Evolutionary conservation across 2,888 invertebrate genomes (phyloP).

Genomic region (Ichneumoninae sp.): DNA sequence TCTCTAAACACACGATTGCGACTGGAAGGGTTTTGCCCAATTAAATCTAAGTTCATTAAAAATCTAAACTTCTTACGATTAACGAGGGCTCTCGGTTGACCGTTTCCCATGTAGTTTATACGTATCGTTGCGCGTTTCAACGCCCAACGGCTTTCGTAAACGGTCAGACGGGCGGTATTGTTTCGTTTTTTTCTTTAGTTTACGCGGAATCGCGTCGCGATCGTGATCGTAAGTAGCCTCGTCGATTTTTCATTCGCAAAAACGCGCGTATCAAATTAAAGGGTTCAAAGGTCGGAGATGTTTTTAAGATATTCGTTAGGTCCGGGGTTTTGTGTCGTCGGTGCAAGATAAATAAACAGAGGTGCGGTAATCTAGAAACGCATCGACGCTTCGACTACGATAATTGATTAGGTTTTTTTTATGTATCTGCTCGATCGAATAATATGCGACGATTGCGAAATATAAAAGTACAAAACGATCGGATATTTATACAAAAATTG

Average conservation of each 20-base stretch:
- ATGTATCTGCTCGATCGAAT: slow-evolving; percentile 48
- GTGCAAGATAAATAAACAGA: slow-evolving; percentile 46
- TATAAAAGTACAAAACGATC: slow-evolving; percentile 76
- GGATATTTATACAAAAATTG: slow-evolving; percentile 61
- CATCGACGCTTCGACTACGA: slow-evolving; percentile 36
- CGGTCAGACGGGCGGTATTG: slow-evolving; percentile 3
- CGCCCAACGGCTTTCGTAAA: background rate
- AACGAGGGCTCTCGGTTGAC: slow-evolving; percentile 50
- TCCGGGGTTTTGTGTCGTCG: slow-evolving; percentile 25
- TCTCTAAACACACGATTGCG: slow-evolving; percentile 54
- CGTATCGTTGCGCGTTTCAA: slow-evolving; percentile 8
- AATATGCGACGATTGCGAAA: slow-evolving; percentile 60
- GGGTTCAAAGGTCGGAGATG: slow-evolving; percentile 57
- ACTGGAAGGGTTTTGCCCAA: slow-evolving; percentile 49
- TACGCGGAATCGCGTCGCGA: background rate
- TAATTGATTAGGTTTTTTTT: slow-evolving; percentile 20
- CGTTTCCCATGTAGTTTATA: slow-evolving; percentile 43
- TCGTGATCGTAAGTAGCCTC: slow-evolving; percentile 40
- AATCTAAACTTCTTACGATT: slow-evolving; percentile 62
- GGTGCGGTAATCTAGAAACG: slow-evolving; percentile 23
- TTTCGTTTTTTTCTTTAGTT: slow-evolving; percentile 4
- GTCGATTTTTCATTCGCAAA: slow-evolving; percentile 21
- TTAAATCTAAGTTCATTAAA: slow-evolving; percentile 57
- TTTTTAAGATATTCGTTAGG: slow-evolving; percentile 64
- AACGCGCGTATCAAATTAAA: slow-evolving; percentile 27